These are phyloP conservation scores for Diadema setosum DNA, from an alignment of 35 echinoderm and acorn worm genomes.

Conservation along the genomic window DNA sequence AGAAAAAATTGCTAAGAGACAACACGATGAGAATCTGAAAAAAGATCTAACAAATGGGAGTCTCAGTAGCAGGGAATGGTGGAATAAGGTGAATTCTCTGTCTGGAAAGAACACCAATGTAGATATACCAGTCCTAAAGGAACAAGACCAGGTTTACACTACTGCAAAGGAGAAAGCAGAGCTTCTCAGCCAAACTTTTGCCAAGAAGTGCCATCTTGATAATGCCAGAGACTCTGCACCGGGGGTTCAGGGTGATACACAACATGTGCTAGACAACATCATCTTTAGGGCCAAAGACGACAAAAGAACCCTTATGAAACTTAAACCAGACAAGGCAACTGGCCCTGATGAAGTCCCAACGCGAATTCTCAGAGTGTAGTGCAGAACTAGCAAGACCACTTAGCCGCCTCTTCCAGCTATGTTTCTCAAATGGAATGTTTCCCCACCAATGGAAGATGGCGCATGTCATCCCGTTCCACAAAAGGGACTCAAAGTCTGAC, in stretches of 20 bases:
- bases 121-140: background rate
- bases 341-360: background rate
- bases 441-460: background rate
- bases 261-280: background rate
- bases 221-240: background rate
- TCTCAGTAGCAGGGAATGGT: background rate
- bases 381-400: background rate
- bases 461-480: background rate
- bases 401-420: background rate
- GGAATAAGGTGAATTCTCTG: background rate
- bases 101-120: background rate
- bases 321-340: background rate
- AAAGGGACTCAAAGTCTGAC: background rate
- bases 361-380: background rate
- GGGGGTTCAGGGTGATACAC: too few relatives aligned
- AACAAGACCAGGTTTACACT: background rate
- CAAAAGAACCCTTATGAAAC: background rate
- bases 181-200: background rate
- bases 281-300: background rate
- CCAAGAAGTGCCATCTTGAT: background rate
- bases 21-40: background rate
- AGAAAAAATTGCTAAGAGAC: constrained; percentile 40
- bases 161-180: background rate
- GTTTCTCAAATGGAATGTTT: background rate
- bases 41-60: background rate